Percentiles rank a stretch among this genome's conserved stretches.
Evolutionary conservation across 2,888 invertebrate genomes (phyloP).

Genomic region (Arrhopalites spinosus): DNA sequence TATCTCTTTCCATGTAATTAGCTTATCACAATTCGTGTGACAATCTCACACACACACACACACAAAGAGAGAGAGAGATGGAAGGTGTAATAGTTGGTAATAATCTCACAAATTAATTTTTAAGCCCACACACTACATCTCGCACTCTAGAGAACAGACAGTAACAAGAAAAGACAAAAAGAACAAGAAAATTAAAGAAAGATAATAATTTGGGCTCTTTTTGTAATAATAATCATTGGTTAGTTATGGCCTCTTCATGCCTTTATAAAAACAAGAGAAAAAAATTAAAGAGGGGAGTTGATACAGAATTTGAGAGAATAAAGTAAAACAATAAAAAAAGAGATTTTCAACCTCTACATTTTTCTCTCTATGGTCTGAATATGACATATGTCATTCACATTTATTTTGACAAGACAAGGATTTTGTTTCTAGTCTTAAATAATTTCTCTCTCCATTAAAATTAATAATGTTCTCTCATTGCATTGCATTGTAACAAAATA

Average conservation of each 20-base stretch:
- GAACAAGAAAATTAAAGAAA: not conserved
- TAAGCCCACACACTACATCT: not conserved
- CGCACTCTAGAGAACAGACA: not conserved
- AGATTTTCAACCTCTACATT: not conserved
- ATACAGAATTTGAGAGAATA: too few relatives aligned
- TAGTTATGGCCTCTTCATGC: too few relatives aligned
- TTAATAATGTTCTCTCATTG: too few relatives aligned
- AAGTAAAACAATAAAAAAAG: not conserved
- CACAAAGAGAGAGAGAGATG: too few relatives aligned
- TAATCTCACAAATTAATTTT: slow-evolving; percentile 12
- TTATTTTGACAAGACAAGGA: slow-evolving; percentile 1
- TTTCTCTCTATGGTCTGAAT: not conserved
- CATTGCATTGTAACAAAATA: too few relatives aligned
- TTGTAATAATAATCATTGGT: not conserved
- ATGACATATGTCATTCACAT: not conserved
- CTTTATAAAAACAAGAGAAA: too few relatives aligned
- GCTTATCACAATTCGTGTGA: not conserved
- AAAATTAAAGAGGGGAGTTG: too few relatives aligned
- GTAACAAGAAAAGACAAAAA: not conserved
- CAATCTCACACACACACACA: not conserved
- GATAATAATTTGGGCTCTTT: not conserved
- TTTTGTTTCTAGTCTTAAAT: not conserved
- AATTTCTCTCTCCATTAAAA: too few relatives aligned
- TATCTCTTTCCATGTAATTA: slow-evolving; percentile 7
- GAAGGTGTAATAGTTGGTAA: not conserved